A percentile compares a stretch with the other conserved stretches of the same genome.
Conservation (phyloP, 2,888 invertebrate species). For the Calephelis perditalis region DNA sequence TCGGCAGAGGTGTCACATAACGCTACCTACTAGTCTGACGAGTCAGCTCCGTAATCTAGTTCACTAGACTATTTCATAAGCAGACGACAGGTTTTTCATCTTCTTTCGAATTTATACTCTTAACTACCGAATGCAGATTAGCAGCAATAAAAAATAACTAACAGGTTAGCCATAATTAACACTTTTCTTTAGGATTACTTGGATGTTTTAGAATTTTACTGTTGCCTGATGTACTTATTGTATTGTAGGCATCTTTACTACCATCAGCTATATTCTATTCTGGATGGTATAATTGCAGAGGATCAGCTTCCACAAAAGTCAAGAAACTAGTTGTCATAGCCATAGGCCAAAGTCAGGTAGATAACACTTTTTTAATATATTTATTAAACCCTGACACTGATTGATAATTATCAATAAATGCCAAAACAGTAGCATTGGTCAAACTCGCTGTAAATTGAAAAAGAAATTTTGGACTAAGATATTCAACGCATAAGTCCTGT, state of each 20-base stretch:
- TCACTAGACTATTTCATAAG: neutral
- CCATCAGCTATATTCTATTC: slow-evolving; percentile 43
- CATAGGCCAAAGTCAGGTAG: slow-evolving; percentile 37
- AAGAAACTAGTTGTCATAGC: slow-evolving; percentile 36
- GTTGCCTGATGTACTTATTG: neutral
- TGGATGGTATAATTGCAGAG: slow-evolving; percentile 42
- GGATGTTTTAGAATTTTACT: no score
- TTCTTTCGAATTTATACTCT: no score
- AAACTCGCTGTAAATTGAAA: no score
- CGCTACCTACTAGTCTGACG: no score
- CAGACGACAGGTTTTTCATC: no score
- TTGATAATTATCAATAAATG: no score
- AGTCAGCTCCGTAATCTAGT: neutral
- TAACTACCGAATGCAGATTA: no score
- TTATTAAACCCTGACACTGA: neutral
- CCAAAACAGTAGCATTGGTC: no score
- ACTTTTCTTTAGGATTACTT: neutral
- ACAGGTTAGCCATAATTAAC: neutral
- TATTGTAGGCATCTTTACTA: slow-evolving; percentile 27
- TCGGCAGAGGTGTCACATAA: no score
- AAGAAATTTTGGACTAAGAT: no score
- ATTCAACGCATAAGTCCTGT: no score
- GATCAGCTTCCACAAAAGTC: slow-evolving; percentile 27
- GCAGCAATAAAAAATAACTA: no score
- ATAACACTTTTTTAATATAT: neutral